Base-by-base conservation (phyloP, 2,113 vertebrate species). In the Clupea harengus region DNA sequence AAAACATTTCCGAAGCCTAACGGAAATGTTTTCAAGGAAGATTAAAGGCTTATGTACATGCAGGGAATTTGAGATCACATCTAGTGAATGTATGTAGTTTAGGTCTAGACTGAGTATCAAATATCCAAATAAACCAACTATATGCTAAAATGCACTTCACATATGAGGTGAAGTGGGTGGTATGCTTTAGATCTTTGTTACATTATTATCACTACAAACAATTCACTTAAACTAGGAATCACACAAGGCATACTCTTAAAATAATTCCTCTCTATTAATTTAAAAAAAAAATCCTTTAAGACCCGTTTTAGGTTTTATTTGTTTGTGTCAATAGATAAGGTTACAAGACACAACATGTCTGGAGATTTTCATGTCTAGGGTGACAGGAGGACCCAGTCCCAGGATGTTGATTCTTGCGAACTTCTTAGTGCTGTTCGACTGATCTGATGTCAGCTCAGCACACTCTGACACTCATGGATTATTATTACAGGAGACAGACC, bases 21-120 rank as follows among this genome's bases (percentile, higher is more conserved):
- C 72, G 32, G 32, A 39, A 83, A 83, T 83, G 50, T 15, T 39
- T 39, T 57, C 39, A 54, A 50, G 39, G 82, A 83, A 83, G 82
- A 44, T 83, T 60, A 83, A 83, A 83, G 50, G 54, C 52, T 60
- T 22, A 83, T 60, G 45, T n/a, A 64, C 18, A 32, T 83, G 17
- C 25, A 7, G n/a, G 45, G 22, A 57, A 75, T 45, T 72, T 72
- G 32, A 49, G 10, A 28, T 18, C 54, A 11, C 39, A 60, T 83
- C 46, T 60, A 32, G 13, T 78, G 13, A 39, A 78, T 78, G 67
- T 13, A 39, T 75, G 32, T 75, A 39, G 39, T 39, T 75, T 78
- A 78, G 25, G 25, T 78, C 11, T 17, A 25, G n/a, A 28, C 11
- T 32, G 10, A 78, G 72, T 39, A 28, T 78, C 72, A 78, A 78